A percentile compares a stretch with the other conserved stretches of the same genome.
These are phyloP conservation scores for Rhabditoides inermis DNA, from an alignment of 2,888 invertebrate genomes.

Conservation along the genomic window DNA sequence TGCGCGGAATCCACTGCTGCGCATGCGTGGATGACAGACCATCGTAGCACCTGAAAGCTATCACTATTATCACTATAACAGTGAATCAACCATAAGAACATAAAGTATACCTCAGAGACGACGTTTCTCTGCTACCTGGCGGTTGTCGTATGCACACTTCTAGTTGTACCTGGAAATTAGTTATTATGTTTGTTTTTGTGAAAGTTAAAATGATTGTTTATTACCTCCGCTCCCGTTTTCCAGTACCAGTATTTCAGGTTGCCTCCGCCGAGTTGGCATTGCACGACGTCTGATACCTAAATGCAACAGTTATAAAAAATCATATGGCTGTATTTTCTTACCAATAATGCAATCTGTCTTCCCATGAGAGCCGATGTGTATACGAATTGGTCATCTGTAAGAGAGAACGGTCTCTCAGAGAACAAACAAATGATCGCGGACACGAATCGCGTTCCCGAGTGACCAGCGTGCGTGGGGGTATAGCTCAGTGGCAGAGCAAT, in stretches of 20 bases:
- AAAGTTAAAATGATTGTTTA: too few relatives aligned
- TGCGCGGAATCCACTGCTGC: slow-evolving; percentile 44
- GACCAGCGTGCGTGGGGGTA: too few relatives aligned
- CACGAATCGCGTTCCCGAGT: too few relatives aligned
- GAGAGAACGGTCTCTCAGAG: too few relatives aligned
- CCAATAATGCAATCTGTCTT: slow-evolving; percentile 28
- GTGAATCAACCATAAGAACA: neutral
- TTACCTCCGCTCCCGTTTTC: too few relatives aligned
- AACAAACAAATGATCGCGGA: too few relatives aligned
- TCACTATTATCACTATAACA: neutral
- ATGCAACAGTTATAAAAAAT: too few relatives aligned
- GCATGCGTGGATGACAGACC: slow-evolving; percentile 32
- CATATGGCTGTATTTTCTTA: slow-evolving; percentile 28
- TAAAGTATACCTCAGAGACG: slow-evolving; percentile 16
- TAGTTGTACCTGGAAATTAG: too few relatives aligned
- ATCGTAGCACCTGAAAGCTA: slow-evolving; percentile 35
- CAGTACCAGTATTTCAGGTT: slow-evolving; percentile 39
- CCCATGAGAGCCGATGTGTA: slow-evolving; percentile 34
- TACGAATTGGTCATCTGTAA: slow-evolving; percentile 30
- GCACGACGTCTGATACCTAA: slow-evolving; percentile 26
- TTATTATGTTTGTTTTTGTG: too few relatives aligned
- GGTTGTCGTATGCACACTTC: slow-evolving; percentile 44
- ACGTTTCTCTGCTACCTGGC: slow-evolving; percentile 32
- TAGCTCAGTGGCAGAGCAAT: too few relatives aligned
- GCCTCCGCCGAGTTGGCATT: slow-evolving; percentile 42